Evolutionary conservation across 30 jellyfish, hydroid and myxozoan species (phyloP).

Genomic region (Cassiopea andromeda): DNA sequence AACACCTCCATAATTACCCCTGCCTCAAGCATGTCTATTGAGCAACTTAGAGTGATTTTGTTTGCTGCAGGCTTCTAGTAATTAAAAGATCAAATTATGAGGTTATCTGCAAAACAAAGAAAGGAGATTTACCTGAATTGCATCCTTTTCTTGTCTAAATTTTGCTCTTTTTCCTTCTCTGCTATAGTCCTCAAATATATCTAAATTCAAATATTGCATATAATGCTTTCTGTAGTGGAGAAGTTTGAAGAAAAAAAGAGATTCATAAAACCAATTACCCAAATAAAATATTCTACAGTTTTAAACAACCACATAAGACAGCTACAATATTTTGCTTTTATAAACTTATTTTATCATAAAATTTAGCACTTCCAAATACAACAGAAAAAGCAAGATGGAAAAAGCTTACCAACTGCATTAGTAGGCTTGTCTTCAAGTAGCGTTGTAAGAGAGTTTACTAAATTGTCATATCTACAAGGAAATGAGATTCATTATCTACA

Average conservation of each 20-base stretch:
- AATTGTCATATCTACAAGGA: constrained; percentile 79
- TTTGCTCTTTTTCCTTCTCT: constrained; percentile 52
- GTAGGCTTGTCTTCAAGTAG: constrained; percentile 63
- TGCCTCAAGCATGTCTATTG: no score
- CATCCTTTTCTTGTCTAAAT: constrained; percentile 35
- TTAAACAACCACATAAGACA: not conserved
- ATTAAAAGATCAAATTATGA: no score
- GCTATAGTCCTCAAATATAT: constrained; percentile 36
- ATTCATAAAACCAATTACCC: no score
- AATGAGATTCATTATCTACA: not conserved
- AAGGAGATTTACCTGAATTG: constrained; percentile 47
- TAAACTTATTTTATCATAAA: no score
- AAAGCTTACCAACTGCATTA: constrained; percentile 49
- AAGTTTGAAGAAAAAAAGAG: not conserved
- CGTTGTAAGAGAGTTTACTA: constrained; percentile 65
- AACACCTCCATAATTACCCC: no score
- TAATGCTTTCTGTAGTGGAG: not conserved
- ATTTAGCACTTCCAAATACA: not conserved
- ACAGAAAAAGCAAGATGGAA: not conserved
- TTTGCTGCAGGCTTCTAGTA: no score
- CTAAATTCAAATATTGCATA: constrained; percentile 2
- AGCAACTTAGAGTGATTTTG: no score
- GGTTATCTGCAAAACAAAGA: no score
- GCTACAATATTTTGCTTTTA: not conserved
- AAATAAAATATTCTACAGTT: not conserved